Percentiles rank a stretch among this genome's conserved stretches.
These are phyloP conservation scores for Atta colombica DNA, from an alignment of 1,140 invertebrate species.

Conservation along the genomic window DNA sequence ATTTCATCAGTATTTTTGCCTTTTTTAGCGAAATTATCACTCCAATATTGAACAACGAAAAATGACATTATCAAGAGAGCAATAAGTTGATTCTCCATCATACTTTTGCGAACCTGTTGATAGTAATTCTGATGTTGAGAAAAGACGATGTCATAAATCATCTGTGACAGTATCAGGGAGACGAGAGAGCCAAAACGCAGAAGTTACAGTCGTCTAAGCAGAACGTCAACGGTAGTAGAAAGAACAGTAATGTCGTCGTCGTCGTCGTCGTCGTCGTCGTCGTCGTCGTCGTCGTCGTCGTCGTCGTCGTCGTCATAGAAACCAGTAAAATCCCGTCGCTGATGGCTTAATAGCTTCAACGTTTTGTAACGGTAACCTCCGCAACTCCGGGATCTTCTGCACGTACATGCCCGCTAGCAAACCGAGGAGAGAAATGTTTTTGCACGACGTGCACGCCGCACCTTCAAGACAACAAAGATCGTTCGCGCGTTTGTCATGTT, in stretches of 20 bases:
- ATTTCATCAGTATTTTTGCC: constrained; percentile 2
- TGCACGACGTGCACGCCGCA: constrained; percentile 29
- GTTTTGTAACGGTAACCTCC: constrained; percentile 74
- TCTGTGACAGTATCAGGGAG: constrained; percentile 54
- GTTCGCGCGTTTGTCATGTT: constrained; percentile 22
- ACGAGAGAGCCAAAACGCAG: constrained; percentile 20
- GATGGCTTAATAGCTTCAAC: constrained; percentile 75
- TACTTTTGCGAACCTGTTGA: constrained; percentile 52
- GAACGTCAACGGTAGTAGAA: constrained; percentile 56
- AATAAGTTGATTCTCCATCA: constrained; percentile 45
- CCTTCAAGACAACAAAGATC: constrained; percentile 50
- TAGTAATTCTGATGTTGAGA: constrained; percentile 30
- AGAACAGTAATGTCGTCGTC: constrained; percentile 59
- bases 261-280: constrained; percentile 50
- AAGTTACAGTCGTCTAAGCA: constrained; percentile 57
- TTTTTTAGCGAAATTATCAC: background rate
- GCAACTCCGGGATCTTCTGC: constrained; percentile 57
- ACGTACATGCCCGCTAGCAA: constrained; percentile 58
- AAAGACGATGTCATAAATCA: constrained; percentile 56
- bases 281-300: constrained; percentile 56
- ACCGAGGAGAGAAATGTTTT: constrained; percentile 59
- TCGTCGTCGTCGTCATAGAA: constrained; percentile 60
- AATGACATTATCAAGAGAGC: constrained; percentile 42
- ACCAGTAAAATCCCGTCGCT: constrained; percentile 74
- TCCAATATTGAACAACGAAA: background rate